phyloP scores from a whole-genome alignment of 2,888 invertebrate genomes.

The Saturnia japonica region DNA sequence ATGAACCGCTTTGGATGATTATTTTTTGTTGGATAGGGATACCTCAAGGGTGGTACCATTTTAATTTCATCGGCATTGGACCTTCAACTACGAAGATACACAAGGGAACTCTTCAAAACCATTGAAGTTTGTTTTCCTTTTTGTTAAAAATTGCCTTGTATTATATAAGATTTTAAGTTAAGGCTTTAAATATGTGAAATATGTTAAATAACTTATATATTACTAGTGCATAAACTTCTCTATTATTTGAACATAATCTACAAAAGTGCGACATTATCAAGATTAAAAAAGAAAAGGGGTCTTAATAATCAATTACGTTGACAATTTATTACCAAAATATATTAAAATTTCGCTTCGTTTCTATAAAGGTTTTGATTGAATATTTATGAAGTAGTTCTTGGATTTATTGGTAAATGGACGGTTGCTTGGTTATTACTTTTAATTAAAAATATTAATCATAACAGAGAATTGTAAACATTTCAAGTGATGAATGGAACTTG shows the following conservation, averaged over 20 bases:
- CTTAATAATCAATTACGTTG: not conserved
- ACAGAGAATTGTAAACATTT: not conserved
- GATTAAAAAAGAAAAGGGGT: not conserved
- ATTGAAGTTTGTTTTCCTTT: no score
- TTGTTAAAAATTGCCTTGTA: no score
- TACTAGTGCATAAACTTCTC: no score
- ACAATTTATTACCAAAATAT: conserved; percentile 9
- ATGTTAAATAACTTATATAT: not conserved
- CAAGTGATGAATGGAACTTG: not conserved
- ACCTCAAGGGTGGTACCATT: no score
- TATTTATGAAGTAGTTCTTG: not conserved
- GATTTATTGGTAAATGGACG: not conserved
- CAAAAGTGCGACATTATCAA: not conserved
- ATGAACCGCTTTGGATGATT: no score
- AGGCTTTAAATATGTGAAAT: not conserved
- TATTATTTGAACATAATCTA: not conserved
- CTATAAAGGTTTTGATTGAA: conserved; percentile 9
- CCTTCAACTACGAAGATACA: no score
- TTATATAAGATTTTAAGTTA: no score
- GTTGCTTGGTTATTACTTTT: not conserved
- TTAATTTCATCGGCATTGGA: no score
- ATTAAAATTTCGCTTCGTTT: conserved; percentile 7
- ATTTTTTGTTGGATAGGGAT: no score
- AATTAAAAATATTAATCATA: conserved; percentile 1
- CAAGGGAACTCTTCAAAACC: no score